Conservation (phyloP, 2,113 vertebrate species). For the Mirounga angustirostris region DNA sequence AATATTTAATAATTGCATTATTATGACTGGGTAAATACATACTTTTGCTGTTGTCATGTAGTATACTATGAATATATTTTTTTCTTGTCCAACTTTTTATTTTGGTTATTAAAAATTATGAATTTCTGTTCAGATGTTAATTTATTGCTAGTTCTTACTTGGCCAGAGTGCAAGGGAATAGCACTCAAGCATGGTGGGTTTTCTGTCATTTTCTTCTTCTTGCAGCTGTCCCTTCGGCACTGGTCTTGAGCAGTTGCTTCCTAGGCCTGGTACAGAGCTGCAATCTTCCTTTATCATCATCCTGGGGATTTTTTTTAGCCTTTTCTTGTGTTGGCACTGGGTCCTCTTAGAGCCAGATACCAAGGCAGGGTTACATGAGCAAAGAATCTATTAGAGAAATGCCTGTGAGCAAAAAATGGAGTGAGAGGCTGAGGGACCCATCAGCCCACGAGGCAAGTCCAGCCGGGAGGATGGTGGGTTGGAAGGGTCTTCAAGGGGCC, state of each 20-base stretch:
- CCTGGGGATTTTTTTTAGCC: neutral
- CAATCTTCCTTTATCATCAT: neutral
- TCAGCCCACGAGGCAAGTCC: neutral
- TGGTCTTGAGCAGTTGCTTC: neutral
- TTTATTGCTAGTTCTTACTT: neutral
- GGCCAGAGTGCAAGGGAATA: neutral
- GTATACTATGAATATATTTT: neutral
- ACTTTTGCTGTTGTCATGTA: neutral
- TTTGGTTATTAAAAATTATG: neutral
- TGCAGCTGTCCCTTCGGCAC: neutral
- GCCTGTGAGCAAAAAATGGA: neutral
- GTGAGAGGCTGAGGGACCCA: neutral
- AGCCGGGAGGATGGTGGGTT: neutral
- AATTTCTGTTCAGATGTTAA: neutral
- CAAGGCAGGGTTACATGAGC: neutral
- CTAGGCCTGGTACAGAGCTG: neutral
- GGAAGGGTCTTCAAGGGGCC: neutral
- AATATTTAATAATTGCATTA: neutral
- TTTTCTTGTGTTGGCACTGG: neutral
- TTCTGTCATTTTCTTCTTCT: neutral
- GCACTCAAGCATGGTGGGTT: neutral
- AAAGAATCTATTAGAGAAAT: neutral
- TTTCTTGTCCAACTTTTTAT: slow-evolving; percentile 6
- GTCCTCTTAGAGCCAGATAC: neutral
- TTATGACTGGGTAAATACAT: neutral